Percentiles rank a stretch among this genome's conserved stretches.
Conservation (phyloP, 2,113 vertebrate species). For the Pelusios castaneus region DNA sequence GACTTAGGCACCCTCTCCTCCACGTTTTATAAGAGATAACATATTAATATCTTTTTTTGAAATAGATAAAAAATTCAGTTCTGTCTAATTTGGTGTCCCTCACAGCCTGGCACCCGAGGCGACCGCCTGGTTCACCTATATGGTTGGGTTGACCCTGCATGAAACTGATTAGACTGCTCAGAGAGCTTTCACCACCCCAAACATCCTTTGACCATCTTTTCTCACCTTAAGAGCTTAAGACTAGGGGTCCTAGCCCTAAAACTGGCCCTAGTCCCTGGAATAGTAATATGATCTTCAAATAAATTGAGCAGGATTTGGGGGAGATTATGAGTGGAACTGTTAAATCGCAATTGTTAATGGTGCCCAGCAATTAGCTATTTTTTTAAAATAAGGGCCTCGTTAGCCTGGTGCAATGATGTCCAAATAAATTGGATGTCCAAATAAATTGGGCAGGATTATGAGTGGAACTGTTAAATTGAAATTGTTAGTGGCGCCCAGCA, state of each 20-base stretch:
- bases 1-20: too few relatives aligned
- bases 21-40: too few relatives aligned
- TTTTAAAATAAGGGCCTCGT: background rate
- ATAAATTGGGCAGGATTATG: background rate
- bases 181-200: background rate
- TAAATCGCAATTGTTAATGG: constrained; percentile 4
- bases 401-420: background rate
- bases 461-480: constrained; percentile 36
- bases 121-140: too few relatives aligned
- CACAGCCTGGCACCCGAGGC: too few relatives aligned
- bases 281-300: background rate
- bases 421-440: too few relatives aligned
- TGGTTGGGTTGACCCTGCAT: background rate
- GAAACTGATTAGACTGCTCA: background rate
- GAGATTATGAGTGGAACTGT: constrained; percentile 1
- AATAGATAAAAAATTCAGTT: too few relatives aligned
- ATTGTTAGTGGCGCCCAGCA: background rate
- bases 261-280: background rate
- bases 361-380: background rate
- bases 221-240: background rate
- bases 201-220: background rate
- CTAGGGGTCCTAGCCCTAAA: background rate
- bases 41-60: too few relatives aligned
- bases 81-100: too few relatives aligned
- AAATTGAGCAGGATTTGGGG: background rate